A percentile compares a stretch with the other conserved stretches of the same genome.
phyloP scores from a whole-genome alignment of 2,797 vertebrate genomes.

The Betta splendens region DNA sequence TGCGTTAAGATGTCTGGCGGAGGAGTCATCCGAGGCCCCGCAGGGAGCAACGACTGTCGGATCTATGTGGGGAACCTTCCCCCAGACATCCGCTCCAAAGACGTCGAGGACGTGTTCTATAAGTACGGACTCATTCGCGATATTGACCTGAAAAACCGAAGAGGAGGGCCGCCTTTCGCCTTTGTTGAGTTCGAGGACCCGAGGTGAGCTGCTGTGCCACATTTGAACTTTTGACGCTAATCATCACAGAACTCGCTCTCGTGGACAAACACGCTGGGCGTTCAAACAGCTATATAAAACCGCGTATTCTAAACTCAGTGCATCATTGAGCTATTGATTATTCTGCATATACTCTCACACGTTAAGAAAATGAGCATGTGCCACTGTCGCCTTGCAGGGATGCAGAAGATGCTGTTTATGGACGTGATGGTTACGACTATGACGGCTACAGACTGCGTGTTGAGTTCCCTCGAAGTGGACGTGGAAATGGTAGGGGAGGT shows the following conservation, averaged over 20 bases:
- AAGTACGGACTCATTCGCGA: constrained; percentile 92
- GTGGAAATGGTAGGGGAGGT: constrained; percentile 85
- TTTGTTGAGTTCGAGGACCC: constrained; percentile 88
- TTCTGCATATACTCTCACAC: background rate
- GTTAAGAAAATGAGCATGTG: background rate
- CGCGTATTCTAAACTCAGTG: too few relatives aligned
- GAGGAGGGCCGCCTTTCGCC: constrained; percentile 91
- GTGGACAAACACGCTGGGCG: too few relatives aligned
- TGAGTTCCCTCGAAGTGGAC: constrained; percentile 93
- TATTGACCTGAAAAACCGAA: constrained; percentile 91
- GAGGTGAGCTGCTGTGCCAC: constrained; percentile 78
- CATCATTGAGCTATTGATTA: too few relatives aligned
- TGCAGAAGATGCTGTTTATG: constrained; percentile 45
- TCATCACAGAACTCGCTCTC: too few relatives aligned
- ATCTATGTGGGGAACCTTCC: constrained; percentile 94
- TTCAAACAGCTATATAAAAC: too few relatives aligned
- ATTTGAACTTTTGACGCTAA: too few relatives aligned
- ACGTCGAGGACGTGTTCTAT: constrained; percentile 92
- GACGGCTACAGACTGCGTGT: constrained; percentile 97
- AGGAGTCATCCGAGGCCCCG: constrained; percentile 91
- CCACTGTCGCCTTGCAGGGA: constrained; percentile 83
- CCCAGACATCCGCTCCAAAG: constrained; percentile 90
- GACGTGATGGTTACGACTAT: constrained; percentile 93
- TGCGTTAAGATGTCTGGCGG: constrained; percentile 83
- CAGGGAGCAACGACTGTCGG: constrained; percentile 95